These are phyloP conservation scores for Meiosimyza platycephala DNA, from an alignment of 2,888 invertebrate species.

Conservation along the genomic window DNA sequence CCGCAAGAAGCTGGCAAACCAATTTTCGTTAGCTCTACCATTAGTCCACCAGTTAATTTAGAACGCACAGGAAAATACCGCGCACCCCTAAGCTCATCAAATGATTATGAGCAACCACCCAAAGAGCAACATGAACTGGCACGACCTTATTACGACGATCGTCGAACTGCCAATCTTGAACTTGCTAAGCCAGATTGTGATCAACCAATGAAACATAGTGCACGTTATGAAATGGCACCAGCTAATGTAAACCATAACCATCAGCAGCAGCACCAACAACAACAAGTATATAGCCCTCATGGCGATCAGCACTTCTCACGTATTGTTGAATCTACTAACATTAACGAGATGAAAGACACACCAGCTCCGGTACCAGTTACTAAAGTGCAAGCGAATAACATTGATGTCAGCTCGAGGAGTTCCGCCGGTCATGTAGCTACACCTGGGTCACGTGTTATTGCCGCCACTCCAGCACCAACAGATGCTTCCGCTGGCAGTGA, in stretches of 20 bases:
- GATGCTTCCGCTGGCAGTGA: conserved; percentile 69
- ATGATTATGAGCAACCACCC: not conserved
- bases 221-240: conserved; percentile 38
- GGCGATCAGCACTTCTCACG: conserved; percentile 69
- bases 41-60: conserved; percentile 46
- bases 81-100: not conserved
- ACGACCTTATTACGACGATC: not conserved
- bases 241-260: not conserved
- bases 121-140: not conserved
- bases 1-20: conserved; percentile 48
- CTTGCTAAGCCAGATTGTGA: conserved; percentile 51
- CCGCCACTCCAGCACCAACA: conserved; percentile 71
- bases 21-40: conserved; percentile 53
- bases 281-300: conserved; percentile 48
- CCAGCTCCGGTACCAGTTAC: conserved; percentile 16
- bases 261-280: conserved; percentile 63
- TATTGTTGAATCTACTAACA: conserved; percentile 65
- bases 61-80: conserved; percentile 19
- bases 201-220: conserved; percentile 30
- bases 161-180: conserved; percentile 36
- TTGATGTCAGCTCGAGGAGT: conserved; percentile 63
- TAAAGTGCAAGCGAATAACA: conserved; percentile 47
- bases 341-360: conserved; percentile 47
- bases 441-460: conserved; percentile 70
- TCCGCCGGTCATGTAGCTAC: conserved; percentile 64